Evolutionary conservation across 1,140 invertebrate species (phyloP), one percentile per base, ranked within the genome.

Genomic region (Ips typographus): DNA sequence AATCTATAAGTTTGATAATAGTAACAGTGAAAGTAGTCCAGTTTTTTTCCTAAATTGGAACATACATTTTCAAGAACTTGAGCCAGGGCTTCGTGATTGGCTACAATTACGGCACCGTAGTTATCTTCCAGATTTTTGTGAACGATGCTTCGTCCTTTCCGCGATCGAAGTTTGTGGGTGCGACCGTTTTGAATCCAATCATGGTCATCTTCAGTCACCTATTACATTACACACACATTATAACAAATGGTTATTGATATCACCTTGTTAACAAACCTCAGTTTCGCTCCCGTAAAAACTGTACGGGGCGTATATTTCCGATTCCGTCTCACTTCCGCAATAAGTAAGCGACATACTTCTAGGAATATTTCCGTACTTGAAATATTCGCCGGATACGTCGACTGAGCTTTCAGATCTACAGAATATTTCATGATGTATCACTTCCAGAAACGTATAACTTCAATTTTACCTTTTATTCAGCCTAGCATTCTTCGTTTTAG

Each of bases 61-160:
- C 71, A 79, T 85, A 92, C 91, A 84, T 92, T 91, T 78, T 93
- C 90, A 55, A 94, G 82, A 75, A 94, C 87, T 82, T 94, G 91
- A 41, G 91, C 89, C 0, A 94, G 83, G 2, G 93, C 91, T 81
- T 94, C 91, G 76, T 93, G 91, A 83, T 94, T 94, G 43, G 92
- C 92, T n/a, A 92, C 89, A 47, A 94, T 88, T 1, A 94, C 91
- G 49, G 92, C 92, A 1, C 91, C 91, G 76, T 94, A 94, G 81
- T 94, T 94, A 75, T 94, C 92, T 78, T 94, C 92, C 41, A 94
- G 83, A 78, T 88, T 93, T 75, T 88, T 90, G 78, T 93, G 91
- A 56, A 93, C 89, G 65, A 92, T 88, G 77, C 89, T 91, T 66
- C 90, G 85, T 62, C 88, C 89, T 78, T 92, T 90, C 73, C 90